phyloP scores from a whole-genome alignment of 2,113 vertebrate genomes.

The Craseonycteris thonglongyai region DNA sequence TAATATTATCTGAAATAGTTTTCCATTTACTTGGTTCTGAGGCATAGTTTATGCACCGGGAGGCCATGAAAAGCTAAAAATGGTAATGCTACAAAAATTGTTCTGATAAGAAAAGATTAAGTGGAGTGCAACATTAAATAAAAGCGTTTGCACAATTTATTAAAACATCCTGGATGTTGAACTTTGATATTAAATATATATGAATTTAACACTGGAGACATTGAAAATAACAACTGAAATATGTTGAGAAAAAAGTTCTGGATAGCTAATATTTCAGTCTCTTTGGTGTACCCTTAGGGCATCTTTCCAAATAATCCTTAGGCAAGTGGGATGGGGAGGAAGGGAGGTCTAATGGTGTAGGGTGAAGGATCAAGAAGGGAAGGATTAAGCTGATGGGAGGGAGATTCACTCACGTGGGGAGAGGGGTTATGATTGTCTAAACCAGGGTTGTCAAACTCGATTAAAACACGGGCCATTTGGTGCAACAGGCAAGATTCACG shows the following conservation, averaged over 20 bases:
- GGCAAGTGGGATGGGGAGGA: background rate
- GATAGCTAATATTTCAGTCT: background rate
- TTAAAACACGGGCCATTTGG: too few relatives aligned
- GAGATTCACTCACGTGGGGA: background rate
- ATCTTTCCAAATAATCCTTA: background rate
- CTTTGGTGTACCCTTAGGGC: background rate
- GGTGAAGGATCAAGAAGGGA: background rate
- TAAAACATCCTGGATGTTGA: background rate
- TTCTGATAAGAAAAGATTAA: slow-evolving; percentile 17
- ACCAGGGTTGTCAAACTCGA: too few relatives aligned
- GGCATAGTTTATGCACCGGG: background rate
- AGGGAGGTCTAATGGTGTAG: background rate
- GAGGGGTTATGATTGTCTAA: too few relatives aligned
- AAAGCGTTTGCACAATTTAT: slow-evolving; percentile 13
- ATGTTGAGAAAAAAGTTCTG: background rate
- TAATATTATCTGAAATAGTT: slow-evolving; percentile 3
- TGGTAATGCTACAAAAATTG: background rate
- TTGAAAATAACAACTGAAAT: background rate
- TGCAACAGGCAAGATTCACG: too few relatives aligned
- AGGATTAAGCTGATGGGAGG: background rate
- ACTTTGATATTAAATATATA: background rate
- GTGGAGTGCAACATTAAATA: slow-evolving; percentile 1
- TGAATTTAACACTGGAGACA: background rate
- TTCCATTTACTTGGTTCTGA: slow-evolving; percentile 1
- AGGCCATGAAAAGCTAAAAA: background rate